phyloP scores from a whole-genome alignment of 2,888 invertebrate species.

The Lasioglossum villosulum region DNA sequence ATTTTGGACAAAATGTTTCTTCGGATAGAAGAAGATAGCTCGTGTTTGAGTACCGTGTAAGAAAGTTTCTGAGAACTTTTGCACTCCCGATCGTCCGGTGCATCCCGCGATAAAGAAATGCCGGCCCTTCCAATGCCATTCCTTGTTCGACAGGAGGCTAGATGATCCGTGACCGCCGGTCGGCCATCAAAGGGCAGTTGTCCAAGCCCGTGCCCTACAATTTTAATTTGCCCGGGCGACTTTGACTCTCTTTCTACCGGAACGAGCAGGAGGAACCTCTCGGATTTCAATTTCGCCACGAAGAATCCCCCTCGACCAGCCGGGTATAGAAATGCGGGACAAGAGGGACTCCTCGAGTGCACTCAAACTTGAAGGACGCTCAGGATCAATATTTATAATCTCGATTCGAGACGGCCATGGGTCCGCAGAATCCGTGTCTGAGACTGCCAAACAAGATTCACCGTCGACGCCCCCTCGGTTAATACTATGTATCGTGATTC shows the following conservation, averaged over 20 bases:
- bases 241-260: slow-evolving; percentile 68
- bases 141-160: slow-evolving; percentile 40
- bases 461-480: slow-evolving; percentile 16
- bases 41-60: no score
- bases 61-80: neutral
- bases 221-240: slow-evolving; percentile 70
- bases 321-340: slow-evolving; percentile 80
- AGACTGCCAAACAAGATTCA: slow-evolving; percentile 70
- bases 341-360: slow-evolving; percentile 80
- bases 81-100: neutral
- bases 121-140: slow-evolving; percentile 13
- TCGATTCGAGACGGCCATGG: slow-evolving; percentile 79
- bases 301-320: slow-evolving; percentile 76
- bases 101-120: slow-evolving; percentile 34
- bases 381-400: slow-evolving; percentile 84
- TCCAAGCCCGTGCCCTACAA: slow-evolving; percentile 56
- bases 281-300: slow-evolving; percentile 82
- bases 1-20: neutral
- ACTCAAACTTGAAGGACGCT: slow-evolving; percentile 81
- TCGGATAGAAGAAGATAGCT: no score
- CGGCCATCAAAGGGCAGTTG: slow-evolving; percentile 62
- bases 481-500: slow-evolving; percentile 14
- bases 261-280: slow-evolving; percentile 73
- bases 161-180: slow-evolving; percentile 61
- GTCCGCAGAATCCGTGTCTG: slow-evolving; percentile 72